A percentile compares a stretch with the other conserved stretches of the same genome.
Conservation (phyloP, 2,113 vertebrate species). For the Spheniscus mendiculus region DNA sequence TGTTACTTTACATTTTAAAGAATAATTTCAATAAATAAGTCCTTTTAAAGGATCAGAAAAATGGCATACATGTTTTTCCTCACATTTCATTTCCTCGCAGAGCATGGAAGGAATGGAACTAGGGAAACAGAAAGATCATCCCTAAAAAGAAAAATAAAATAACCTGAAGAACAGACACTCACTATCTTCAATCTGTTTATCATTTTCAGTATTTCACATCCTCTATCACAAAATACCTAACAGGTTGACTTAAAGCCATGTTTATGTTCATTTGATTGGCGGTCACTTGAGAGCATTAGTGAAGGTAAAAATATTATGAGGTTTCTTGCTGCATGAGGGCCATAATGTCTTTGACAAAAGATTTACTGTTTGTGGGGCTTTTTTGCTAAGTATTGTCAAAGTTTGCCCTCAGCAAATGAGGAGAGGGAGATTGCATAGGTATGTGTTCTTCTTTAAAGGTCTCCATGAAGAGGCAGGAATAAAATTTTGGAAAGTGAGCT, state of each 20-base stretch:
- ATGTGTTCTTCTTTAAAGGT: background rate
- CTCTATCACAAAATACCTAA: background rate
- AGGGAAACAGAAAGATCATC: background rate
- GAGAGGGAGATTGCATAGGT: background rate
- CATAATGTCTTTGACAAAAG: background rate
- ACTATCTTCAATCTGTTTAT: background rate
- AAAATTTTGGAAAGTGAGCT: background rate
- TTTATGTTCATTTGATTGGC: background rate
- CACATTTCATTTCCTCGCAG: fast-evolving
- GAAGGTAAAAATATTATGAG: background rate
- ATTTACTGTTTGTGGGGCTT: background rate
- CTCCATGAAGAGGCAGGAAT: background rate
- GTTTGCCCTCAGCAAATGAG: background rate
- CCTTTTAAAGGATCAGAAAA: background rate
- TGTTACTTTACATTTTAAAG: background rate
- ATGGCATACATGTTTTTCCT: background rate
- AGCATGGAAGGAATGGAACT: background rate
- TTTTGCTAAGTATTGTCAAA: background rate
- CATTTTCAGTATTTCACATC: background rate
- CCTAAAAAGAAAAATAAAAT: background rate
- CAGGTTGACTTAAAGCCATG: background rate
- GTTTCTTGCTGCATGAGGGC: background rate
- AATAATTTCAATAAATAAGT: background rate
- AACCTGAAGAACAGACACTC: background rate
- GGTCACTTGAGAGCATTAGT: background rate